These are phyloP conservation scores for Coenonympha glycerion DNA, from an alignment of 2,888 invertebrate species.

Conservation along the genomic window DNA sequence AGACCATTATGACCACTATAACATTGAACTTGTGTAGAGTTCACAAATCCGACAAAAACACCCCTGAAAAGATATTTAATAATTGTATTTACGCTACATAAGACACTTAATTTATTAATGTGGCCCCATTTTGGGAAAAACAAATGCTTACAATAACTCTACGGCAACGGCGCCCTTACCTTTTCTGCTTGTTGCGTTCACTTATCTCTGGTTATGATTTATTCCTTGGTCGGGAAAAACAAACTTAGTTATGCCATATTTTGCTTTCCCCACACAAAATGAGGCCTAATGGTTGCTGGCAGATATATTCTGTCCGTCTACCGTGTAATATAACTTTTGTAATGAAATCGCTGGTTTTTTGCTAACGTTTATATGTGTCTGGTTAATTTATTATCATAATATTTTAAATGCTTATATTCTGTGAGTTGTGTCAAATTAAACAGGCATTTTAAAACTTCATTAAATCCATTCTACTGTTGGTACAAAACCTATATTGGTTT, in stretches of 20 bases:
- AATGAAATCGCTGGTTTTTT: conserved; percentile 1
- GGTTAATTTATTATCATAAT: not conserved
- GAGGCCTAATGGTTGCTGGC: conserved; percentile 3
- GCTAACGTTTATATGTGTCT: not conserved
- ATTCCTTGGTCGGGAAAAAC: conserved; percentile 11
- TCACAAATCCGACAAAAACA: too few species aligned
- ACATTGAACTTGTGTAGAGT: too few species aligned
- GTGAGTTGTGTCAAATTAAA: too few species aligned
- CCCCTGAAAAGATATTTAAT: too few species aligned
- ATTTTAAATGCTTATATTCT: not conserved
- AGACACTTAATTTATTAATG: conserved; percentile 62
- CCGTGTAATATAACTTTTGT: conserved; percentile 2
- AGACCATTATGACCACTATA: too few species aligned
- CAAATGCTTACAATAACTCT: conserved; percentile 60
- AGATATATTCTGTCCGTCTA: not conserved
- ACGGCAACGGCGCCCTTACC: conserved; percentile 36
- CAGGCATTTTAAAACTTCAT: too few species aligned
- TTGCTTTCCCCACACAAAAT: conserved; percentile 7
- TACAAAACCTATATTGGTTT: too few species aligned
- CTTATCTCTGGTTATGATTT: conserved; percentile 12
- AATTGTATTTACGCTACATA: conserved; percentile 18
- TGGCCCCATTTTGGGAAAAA: conserved; percentile 49
- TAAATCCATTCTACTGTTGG: too few species aligned
- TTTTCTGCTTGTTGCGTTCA: conserved; percentile 13
- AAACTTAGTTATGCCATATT: conserved; percentile 9